Conservation (phyloP, 2,797 vertebrate genomes). For the Anguilla obscura region DNA sequence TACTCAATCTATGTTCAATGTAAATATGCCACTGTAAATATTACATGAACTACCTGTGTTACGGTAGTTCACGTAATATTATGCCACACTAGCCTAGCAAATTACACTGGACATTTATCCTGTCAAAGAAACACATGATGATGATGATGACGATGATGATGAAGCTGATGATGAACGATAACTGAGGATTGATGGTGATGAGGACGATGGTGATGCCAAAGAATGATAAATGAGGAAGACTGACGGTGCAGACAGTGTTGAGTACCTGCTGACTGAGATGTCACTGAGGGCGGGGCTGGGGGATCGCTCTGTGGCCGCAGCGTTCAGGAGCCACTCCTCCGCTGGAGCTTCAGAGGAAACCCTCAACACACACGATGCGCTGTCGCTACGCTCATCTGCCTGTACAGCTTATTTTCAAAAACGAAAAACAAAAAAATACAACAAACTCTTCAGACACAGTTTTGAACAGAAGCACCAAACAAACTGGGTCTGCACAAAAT, state of each 20-base stretch:
- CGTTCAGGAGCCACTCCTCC: slow-evolving; percentile 23
- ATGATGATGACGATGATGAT: too few species aligned
- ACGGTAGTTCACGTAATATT: too few species aligned
- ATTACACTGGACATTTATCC: too few species aligned
- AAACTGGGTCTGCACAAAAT: neutral
- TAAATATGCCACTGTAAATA: too few species aligned
- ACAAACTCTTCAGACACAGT: neutral
- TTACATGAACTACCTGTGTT: too few species aligned
- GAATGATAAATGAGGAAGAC: neutral
- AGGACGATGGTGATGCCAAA: neutral
- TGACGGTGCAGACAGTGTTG: neutral
- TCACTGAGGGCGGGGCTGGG: slow-evolving; percentile 66
- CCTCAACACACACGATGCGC: neutral
- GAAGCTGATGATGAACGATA: too few species aligned
- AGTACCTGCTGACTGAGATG: slow-evolving; percentile 75
- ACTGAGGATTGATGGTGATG: neutral
- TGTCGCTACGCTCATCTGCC: slow-evolving; percentile 21
- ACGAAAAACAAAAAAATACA: slow-evolving; percentile 17
- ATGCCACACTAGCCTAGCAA: too few species aligned
- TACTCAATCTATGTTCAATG: too few species aligned
- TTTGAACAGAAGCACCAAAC: neutral
- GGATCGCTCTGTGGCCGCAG: slow-evolving; percentile 48
- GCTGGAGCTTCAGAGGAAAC: slow-evolving; percentile 18
- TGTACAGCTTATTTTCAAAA: slow-evolving; percentile 31
- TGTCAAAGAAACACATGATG: too few species aligned